Base-by-base conservation (phyloP, 2,797 vertebrate genomes). In the Propithecus perrieri region DNA sequence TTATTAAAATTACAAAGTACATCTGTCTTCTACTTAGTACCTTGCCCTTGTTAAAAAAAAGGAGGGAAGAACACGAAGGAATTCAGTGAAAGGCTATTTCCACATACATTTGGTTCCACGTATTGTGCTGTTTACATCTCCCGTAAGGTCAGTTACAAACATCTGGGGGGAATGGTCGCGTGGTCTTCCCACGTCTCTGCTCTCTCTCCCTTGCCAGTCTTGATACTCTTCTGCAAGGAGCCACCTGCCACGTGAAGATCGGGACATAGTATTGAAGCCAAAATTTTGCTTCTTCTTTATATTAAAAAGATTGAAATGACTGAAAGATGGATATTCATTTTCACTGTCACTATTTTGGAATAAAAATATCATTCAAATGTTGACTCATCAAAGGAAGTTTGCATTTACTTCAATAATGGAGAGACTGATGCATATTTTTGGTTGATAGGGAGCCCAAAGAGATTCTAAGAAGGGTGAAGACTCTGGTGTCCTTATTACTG, bases 291-390 rank as follows among this genome's bases (percentile, higher is more conserved):
- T 0, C 65, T 75, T 55, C 35, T 91, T 72, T 93, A 41, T 61
- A 22, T 74, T 74, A 91, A 72, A 89, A 93, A 78, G n/a, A 46
- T 38, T 1, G 13, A 76, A 79, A 28, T 67, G 50, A 75, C 41
- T 78, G 30, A 72, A 53, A 89, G 43, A 53, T 30, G 5, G 5
- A 46, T 57, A n/a, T 43, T 28, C 4, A 33, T 80, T 20, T 33
- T 71, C 43, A n/a, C 41, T 30, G 26, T 61, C 14, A 7, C 61
- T 79, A 50, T 87, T 71, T 43, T 72, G 26, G 41, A 59, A 71
- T 50, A 59, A 59, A 86, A 71, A 33, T 13, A 26, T 17, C 61
- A 50, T 80, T 38, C 33, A 26, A 69, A 41, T 61, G 26, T 61
- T n/a, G 61, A 69, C 26, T 50, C 35, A 80, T 26, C 28, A 50